Percentiles rank a stretch among this genome's conserved stretches.
These are phyloP conservation scores for Syngnathus scovelli DNA, from an alignment of 2,113 vertebrate genomes.

Conservation along the genomic window DNA sequence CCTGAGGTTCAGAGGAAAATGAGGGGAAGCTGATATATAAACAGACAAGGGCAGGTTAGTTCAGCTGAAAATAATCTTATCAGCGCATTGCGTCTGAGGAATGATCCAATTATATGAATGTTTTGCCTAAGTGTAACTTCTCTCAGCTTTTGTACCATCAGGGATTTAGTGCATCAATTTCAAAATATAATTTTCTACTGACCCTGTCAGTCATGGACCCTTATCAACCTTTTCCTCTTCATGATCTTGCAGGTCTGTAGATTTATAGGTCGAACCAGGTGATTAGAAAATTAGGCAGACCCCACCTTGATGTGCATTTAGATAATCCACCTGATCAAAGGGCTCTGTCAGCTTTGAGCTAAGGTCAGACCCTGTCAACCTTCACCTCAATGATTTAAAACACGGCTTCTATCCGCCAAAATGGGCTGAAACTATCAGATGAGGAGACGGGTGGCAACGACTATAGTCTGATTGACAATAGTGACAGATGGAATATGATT, in stretches of 20 bases:
- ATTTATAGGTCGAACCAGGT: slow-evolving; percentile 9
- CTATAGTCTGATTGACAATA: not conserved
- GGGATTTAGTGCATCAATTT: not conserved
- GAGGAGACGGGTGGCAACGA: not conserved
- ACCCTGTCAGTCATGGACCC: not conserved
- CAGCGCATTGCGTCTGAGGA: slow-evolving; percentile 8
- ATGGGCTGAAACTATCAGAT: slow-evolving; percentile 23
- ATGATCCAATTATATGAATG: slow-evolving; percentile 18
- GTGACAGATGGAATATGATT: not conserved
- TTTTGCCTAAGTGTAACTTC: slow-evolving; percentile 36
- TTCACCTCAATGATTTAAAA: slow-evolving; percentile 31
- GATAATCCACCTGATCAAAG: slow-evolving; percentile 65
- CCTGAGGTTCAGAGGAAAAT: slow-evolving; percentile 17
- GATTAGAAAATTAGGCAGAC: slow-evolving; percentile 38
- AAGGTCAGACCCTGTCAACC: slow-evolving; percentile 35
- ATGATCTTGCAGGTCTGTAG: not conserved
- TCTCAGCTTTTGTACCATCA: not conserved
- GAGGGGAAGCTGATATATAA: slow-evolving; percentile 16
- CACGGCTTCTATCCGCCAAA: slow-evolving; percentile 11
- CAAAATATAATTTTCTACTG: not conserved
- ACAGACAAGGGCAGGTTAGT: slow-evolving; percentile 1
- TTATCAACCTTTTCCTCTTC: not conserved
- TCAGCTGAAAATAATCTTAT: slow-evolving; percentile 4
- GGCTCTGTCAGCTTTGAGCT: slow-evolving; percentile 24
- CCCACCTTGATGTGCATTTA: slow-evolving; percentile 29